Base-by-base conservation (phyloP, 1,140 invertebrate species). In the Schlechtendalia chinensis region DNA sequence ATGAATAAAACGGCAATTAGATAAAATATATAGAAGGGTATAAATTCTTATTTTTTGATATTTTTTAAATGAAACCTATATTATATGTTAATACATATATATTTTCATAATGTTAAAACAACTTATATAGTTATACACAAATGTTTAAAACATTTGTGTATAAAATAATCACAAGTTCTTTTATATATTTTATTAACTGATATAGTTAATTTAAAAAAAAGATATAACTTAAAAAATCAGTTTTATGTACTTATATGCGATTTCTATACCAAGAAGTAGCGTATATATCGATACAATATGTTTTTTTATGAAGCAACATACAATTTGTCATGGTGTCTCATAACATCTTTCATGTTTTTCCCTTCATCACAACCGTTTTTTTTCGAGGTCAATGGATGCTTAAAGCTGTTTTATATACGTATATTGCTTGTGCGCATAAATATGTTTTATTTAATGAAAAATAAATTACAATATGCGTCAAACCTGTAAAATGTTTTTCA, bases 281-380 rank as follows among this genome's bases (percentile, higher is more conserved):
- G 72, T 61, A 4, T 39, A 39, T 39, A 79, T 59, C 75, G 10
- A 79, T 2, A 79, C 39, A 63, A 63, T 79, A 61, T 59, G n/a
- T 79, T 61, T 79, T 61, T 79, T 79, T 61, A 59, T 79, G 39
- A 79, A 79, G 58, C 63, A 79, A 63, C 63, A 47, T 59, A 79
- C 58, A 79, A 79, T 79, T 79, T 79, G 75, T 79, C 58, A 79
- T 79, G 75, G 75, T 39, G 47, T 63, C 54, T 63, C 75, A 32
- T 59, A 59, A 45, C 39, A 50, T 79, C 22, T 63, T 77, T 79
- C 17, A 50, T 61, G 45, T 39, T n/a, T 79, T 59, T 79, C 16
- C n/a, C n/a, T 79, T 79, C 59, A 61, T 79, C 75, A 79, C n/a
- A 61, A n/a, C 24, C 58, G 27, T 61, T 63, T 79, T 50, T 77